Percentiles rank a stretch among this genome's conserved stretches.
phyloP scores from a whole-genome alignment of 1,140 invertebrate species.

The Cotesia vestalis region DNA sequence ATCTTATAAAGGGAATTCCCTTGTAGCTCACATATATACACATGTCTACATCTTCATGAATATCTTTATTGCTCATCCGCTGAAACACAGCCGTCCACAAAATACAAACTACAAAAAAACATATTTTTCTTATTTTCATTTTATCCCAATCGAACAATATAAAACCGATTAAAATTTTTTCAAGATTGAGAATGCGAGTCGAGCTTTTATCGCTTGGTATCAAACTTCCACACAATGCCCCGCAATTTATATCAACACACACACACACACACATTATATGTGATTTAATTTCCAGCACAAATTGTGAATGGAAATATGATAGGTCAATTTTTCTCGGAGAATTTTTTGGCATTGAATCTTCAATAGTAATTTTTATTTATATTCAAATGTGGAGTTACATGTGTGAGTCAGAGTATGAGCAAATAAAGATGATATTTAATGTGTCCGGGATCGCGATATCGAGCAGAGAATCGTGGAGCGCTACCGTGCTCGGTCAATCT shows the following conservation, averaged over 20 bases:
- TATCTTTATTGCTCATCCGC: slow-evolving; percentile 18
- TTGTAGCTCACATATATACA: slow-evolving; percentile 2
- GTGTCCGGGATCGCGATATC: slow-evolving; percentile 27
- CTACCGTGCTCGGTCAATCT: slow-evolving; percentile 19
- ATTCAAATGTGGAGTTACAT: neutral
- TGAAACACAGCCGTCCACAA: neutral
- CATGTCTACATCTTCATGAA: neutral
- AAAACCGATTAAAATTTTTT: no score
- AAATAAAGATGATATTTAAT: slow-evolving; percentile 17
- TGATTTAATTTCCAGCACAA: neutral
- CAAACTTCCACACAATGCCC: no score
- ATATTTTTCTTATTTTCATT: no score
- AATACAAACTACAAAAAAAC: neutral
- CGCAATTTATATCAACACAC: no score
- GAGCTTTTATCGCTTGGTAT: no score
- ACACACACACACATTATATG: no score
- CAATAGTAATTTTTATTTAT: no score
- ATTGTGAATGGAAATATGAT: slow-evolving; percentile 22
- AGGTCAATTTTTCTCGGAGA: slow-evolving; percentile 20
- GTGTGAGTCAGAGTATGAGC: neutral
- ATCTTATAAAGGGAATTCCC: slow-evolving; percentile 17
- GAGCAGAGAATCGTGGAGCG: slow-evolving; percentile 25
- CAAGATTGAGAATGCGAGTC: no score
- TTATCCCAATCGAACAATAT: no score
- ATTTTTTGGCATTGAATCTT: slow-evolving; percentile 20